phyloP scores from a whole-genome alignment of 37 sponge, comb jelly and placozoan genomes.

The Aplysina aerophoba region DNA sequence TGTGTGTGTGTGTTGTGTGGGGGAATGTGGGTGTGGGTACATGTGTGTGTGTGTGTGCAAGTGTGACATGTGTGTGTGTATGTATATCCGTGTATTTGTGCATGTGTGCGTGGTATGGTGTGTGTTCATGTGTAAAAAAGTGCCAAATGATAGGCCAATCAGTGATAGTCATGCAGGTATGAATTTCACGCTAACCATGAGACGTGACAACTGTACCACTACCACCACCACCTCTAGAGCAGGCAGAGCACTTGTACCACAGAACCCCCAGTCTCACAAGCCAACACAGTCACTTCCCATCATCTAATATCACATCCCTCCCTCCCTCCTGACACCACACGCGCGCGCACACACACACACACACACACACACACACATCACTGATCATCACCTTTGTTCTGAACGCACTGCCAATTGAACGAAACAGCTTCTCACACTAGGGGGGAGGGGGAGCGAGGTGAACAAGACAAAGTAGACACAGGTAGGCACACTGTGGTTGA shows the following conservation, averaged over 20 bases:
- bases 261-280: not conserved
- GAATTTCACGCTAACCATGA: not conserved
- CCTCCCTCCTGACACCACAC: slow-evolving; percentile 57
- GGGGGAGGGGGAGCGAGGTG: slow-evolving; percentile 10
- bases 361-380: slow-evolving; percentile 15
- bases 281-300: not conserved
- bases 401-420: slow-evolving; percentile 55
- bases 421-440: slow-evolving; percentile 73
- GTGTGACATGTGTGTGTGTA: slow-evolving; percentile 34
- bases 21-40: slow-evolving; percentile 18
- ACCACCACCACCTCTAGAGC: not conserved
- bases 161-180: not conserved
- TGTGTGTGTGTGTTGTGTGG: slow-evolving; percentile 16
- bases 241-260: not conserved
- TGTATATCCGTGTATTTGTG: slow-evolving; percentile 11
- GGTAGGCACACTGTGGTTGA: too few species aligned
- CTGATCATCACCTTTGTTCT: slow-evolving; percentile 14
- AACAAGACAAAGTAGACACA: not conserved
- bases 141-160: too few species aligned
- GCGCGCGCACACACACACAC: not conserved
- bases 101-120: not conserved
- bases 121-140: too few species aligned
- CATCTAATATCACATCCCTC: slow-evolving; percentile 74
- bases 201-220: not conserved
- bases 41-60: slow-evolving; percentile 36